These are phyloP conservation scores for Botia kubotai DNA, from an alignment of 2,797 vertebrate species.

Conservation along the genomic window DNA sequence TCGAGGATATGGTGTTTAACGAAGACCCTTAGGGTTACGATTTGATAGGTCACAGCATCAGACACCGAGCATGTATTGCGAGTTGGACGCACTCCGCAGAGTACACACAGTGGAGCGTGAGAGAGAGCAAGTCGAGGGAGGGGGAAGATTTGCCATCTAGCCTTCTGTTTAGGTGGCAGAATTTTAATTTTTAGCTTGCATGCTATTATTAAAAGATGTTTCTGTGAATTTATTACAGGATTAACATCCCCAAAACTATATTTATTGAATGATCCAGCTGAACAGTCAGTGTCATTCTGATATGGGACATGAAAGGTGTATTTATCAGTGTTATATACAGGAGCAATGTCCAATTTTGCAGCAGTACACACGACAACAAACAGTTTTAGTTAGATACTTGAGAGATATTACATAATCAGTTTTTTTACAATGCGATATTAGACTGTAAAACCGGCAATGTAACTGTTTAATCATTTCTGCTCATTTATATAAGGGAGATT, in stretches of 20 bases:
- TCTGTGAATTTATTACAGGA: background rate
- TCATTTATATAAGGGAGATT: background rate
- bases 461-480: background rate
- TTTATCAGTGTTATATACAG: background rate
- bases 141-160: slow-evolving; percentile 29
- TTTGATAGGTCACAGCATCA: slow-evolving; percentile 49
- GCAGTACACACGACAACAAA: background rate
- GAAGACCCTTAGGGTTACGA: slow-evolving; percentile 43
- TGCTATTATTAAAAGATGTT: background rate
- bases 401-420: background rate
- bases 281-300: slow-evolving; percentile 5
- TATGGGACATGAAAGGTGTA: background rate
- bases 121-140: slow-evolving; percentile 34
- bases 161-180: slow-evolving; percentile 43
- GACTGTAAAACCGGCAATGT: background rate
- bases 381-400: background rate
- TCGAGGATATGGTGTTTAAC: slow-evolving; percentile 9
- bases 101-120: slow-evolving; percentile 40
- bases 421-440: background rate
- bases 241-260: slow-evolving; percentile 5
- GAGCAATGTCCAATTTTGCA: background rate
- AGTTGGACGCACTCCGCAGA: slow-evolving; percentile 54
- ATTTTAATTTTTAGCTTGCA: slow-evolving; percentile 32
- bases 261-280: background rate
- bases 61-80: slow-evolving; percentile 48